Base-by-base conservation (phyloP, 2,888 invertebrate species). In the Synergus itoensis region DNA sequence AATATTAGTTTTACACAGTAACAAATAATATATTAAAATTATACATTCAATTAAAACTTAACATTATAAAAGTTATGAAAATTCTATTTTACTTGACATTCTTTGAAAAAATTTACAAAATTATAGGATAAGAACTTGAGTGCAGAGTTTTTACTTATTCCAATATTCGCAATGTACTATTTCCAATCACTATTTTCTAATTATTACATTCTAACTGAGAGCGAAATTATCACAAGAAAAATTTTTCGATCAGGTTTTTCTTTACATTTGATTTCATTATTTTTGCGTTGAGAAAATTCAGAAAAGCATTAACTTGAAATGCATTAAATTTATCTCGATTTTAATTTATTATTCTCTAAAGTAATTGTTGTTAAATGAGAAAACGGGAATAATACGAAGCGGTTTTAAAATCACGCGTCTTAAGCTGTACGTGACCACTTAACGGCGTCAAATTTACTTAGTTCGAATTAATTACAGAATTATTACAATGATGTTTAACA, bases 401-500 rank as follows among this genome's bases (percentile, higher is more conserved):
- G 21, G 11, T 48, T 73, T 28, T 28, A 73, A 73, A 36, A 73
- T 28, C 18, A 36, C 45, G 14, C 45, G 14, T 16, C 57, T 53
- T 12, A 53, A 57, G 36, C 67, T 67, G 18, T 21, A 45, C 45
- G 21, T n/a, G n/a, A 40, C 53, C 48, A 40, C 11, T 57, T 36
- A 53, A 40, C 16, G n/a, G n/a, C 28, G 11, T 57, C 9, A 57
- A 53, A 28, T 14, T 12, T 28, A 62, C n/a, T 8, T 62, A 21
- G 21, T 62, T 28, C 11, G 62, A 62, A 62, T 28, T 62, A 21
- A 62, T 21, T 28, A 62, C 1, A 62, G 28, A 76, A 65, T 82
- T 78, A 80, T 76, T 78, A 80, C 79, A 67, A 41, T 21, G 9
- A 14, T 41, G 28, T 28, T 45, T 79, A 41, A 73, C 53, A 73